Evolutionary conservation across 2,888 invertebrate genomes (phyloP), one percentile per base, ranked within the genome.

Genomic region (Ptychoptera contaminata): DNA sequence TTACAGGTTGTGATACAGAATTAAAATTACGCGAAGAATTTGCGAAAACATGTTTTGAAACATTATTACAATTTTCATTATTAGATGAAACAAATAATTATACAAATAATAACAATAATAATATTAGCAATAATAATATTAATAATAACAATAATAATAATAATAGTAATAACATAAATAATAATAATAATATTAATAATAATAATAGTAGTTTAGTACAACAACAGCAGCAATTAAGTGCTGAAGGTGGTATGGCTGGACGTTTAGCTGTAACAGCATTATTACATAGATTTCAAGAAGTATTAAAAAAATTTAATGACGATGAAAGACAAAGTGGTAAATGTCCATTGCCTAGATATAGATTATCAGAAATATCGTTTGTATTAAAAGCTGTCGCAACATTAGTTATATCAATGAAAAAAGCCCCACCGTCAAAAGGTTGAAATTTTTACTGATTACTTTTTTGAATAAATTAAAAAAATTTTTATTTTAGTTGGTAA

Each of bases 21-120:
- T 67, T 80, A 49, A 82, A 87, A 48, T 72, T 93, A 51, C 69
- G 94, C 14, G 94, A 96, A 67, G 93, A 94, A 60, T 94, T 96
- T 67, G 94, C 96, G 38, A 85, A 93, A 59, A 85, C 86, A 0
- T 96, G 96, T 60, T 96, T 96, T 59, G 94, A 96, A 66, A 94
- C 94, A 0, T 68, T 96, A 16, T 70, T 96, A 39, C 92, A 94
- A 65, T 94, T 93, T 68, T 94, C 94, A 1, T 74, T 84, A 58
- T 68, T 86, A 6, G 85, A 86, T 53, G 84, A 84, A 48, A 67
- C 60, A 49, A 62, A 64, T 42, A 63, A 60, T 48, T 23, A 23
- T 23, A 47, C 53, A 23, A 42, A 46, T 9, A 46, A 32, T 32
- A 38, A 35, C 12, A 23, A 39, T 40, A 42, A 31, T 14, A 40